Percentiles rank a stretch among this genome's conserved stretches.
These are phyloP conservation scores for Anoncus sp. DNA, from an alignment of 2,888 invertebrate species.

Conservation along the genomic window DNA sequence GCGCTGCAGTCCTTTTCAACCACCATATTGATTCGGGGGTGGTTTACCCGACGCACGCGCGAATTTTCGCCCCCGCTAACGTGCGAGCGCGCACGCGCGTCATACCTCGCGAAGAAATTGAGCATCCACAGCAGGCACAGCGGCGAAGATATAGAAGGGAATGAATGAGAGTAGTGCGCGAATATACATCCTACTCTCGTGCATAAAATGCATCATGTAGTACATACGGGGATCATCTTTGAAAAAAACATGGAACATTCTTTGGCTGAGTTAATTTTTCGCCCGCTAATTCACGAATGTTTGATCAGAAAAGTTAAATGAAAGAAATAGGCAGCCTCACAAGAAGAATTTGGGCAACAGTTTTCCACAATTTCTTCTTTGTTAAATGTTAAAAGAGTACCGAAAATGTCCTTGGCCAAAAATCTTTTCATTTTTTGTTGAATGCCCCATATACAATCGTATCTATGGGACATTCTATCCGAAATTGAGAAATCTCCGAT, in stretches of 20 bases:
- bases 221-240: background rate
- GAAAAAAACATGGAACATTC: background rate
- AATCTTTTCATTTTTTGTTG: background rate
- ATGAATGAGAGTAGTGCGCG: constrained; percentile 46
- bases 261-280: background rate
- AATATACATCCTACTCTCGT: background rate
- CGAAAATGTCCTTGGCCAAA: too few relatives aligned
- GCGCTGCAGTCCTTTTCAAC: constrained; percentile 71
- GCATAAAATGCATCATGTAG: constrained; percentile 26
- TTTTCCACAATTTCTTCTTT: too few relatives aligned
- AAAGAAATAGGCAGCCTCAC: background rate
- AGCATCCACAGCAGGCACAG: constrained; percentile 46
- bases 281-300: too few relatives aligned
- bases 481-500: too few relatives aligned
- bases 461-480: too few relatives aligned
- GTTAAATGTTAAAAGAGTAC: too few relatives aligned
- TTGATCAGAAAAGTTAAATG: too few relatives aligned
- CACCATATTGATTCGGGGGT: constrained; percentile 79
- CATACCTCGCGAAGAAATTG: constrained; percentile 63
- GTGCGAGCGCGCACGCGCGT: constrained; percentile 70
- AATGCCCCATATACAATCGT: too few relatives aligned
- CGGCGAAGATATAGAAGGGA: constrained; percentile 29
- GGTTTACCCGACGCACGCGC: constrained; percentile 63
- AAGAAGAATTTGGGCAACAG: too few relatives aligned
- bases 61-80: constrained; percentile 23